These are phyloP conservation scores for Acanthosepion esculentum DNA, from an alignment of 2,888 invertebrate genomes.

Conservation along the genomic window DNA sequence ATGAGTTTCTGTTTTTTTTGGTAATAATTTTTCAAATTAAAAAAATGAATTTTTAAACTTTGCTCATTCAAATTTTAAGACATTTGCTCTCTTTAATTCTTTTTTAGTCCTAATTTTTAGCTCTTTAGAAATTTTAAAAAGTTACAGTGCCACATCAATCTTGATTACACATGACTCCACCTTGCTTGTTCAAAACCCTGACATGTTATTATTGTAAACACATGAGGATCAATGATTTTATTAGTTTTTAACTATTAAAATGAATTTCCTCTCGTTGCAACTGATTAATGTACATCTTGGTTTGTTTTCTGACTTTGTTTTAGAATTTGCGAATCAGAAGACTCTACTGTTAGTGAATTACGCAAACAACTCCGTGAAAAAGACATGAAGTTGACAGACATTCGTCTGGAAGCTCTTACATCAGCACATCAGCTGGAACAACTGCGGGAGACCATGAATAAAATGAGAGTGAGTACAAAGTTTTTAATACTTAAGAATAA, in stretches of 20 bases:
- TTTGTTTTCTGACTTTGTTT: conserved; percentile 43
- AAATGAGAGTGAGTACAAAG: conserved; percentile 86
- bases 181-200: too few species aligned
- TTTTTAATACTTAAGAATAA: background rate
- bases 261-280: background rate
- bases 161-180: too few species aligned
- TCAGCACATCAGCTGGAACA: conserved; percentile 98
- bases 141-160: too few species aligned
- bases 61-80: too few species aligned
- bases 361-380: conserved; percentile 95
- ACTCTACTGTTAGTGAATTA: conserved; percentile 84
- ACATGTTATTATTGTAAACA: too few species aligned
- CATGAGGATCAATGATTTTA: background rate
- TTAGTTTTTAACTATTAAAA: background rate
- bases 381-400: conserved; percentile 96
- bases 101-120: too few species aligned
- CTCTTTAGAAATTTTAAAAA: too few species aligned
- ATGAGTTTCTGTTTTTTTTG: too few species aligned
- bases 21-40: too few species aligned
- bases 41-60: too few species aligned
- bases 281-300: background rate
- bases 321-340: conserved; percentile 69
- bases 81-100: too few species aligned
- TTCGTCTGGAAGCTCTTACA: conserved; percentile 94
- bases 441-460: conserved; percentile 95